Base-by-base conservation (phyloP, 1,140 invertebrate genomes). In the Anastrepha ludens region DNA sequence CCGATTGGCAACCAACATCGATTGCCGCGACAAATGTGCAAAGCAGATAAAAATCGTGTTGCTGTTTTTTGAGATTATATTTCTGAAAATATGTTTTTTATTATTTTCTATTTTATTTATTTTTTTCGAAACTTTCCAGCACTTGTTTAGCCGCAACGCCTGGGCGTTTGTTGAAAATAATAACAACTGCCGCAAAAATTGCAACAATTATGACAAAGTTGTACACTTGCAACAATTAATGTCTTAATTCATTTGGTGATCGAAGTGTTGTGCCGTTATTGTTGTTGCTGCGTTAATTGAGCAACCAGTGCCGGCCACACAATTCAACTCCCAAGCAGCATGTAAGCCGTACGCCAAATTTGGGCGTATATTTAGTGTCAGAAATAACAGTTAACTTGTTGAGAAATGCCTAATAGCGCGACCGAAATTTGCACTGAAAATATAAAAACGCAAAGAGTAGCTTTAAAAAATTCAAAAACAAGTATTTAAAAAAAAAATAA, bases 171-270 rank as follows among this genome's bases (percentile, higher is more conserved):
- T 29, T 74, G 70, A 17, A 47, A 74, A 74, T 74, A 74, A 74
- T 74, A 74, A 47, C 70, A 74, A 74, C 70, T 74, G 70, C 44
- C 70, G 70, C 15, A 15, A 74, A 74, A 74, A 74, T 17, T 74
- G 70, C 70, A 74, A 74, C 70, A 74, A 74, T 74, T 74, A 74
- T 74, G 70, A 74, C 70, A 74, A 74, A 74, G 13, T 74, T 74
- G 70, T 74, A 50, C 70, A 47, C 70, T 74, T 74, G 70, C 70
- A 74, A 74, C 70, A 74, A 74, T 74, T 74, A 74, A 74, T 74
- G 70, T 74, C 70, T 74, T 74, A 74, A 74, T 74, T 74, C 70
- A 74, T 74, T 74, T 74, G 41, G 9, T 13, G 44, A 15, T 74
- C 29, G 44, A 39, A 44, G 17, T 74, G 70, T 47, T 47, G 67